These are phyloP conservation scores for Argya squamiceps DNA, from an alignment of 2,797 vertebrate genomes.

Conservation along the genomic window DNA sequence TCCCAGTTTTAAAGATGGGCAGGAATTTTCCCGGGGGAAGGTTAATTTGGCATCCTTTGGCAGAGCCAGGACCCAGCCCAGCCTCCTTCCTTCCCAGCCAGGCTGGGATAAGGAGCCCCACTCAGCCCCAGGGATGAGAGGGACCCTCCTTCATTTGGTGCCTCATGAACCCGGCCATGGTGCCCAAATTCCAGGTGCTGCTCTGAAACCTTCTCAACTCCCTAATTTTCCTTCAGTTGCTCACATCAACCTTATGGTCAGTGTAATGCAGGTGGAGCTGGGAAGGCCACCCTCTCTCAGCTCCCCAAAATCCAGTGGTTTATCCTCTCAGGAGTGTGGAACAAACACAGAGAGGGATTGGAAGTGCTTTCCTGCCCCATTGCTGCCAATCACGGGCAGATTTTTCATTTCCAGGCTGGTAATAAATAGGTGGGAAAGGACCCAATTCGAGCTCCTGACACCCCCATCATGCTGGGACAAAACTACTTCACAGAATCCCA, in stretches of 20 bases:
- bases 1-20: neutral
- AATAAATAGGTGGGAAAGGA: neutral
- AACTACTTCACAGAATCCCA: neutral
- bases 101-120: neutral
- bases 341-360: neutral
- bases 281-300: rapidly evolving
- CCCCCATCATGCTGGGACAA: neutral
- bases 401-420: neutral
- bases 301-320: neutral
- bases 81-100: neutral
- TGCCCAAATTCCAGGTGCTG: neutral
- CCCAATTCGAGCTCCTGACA: neutral
- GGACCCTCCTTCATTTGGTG: neutral
- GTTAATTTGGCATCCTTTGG: neutral
- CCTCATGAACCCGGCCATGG: rapidly evolving
- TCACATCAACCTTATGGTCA: rapidly evolving
- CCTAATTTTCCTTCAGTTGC: neutral
- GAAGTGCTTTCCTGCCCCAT: neutral
- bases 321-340: neutral
- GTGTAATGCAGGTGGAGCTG: neutral
- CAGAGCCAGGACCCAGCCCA: neutral
- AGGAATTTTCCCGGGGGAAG: neutral
- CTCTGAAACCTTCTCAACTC: neutral
- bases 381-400: neutral
- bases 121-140: neutral